These are phyloP conservation scores for Zhengitettix transpicula DNA, from an alignment of 2,888 invertebrate genomes.

Conservation along the genomic window DNA sequence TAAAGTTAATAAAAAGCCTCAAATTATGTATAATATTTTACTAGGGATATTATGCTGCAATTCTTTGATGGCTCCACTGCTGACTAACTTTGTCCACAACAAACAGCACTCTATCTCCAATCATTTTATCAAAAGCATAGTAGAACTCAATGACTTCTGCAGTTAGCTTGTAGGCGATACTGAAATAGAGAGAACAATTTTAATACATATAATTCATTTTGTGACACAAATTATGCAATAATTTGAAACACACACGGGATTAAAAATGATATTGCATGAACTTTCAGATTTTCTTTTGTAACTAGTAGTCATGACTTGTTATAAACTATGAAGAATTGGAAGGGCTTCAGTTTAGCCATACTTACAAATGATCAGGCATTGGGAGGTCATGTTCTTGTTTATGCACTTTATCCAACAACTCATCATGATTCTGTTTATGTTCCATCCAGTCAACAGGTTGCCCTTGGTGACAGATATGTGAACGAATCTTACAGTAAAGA, in stretches of 20 bases:
- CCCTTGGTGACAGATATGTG: conserved; percentile 29
- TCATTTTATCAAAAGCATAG: conserved; percentile 23
- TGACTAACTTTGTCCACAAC: conserved; percentile 16
- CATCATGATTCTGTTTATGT: conserved; percentile 26
- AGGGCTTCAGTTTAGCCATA: conserved; percentile 9
- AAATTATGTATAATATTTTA: no score
- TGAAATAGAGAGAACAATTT: conserved; percentile 20
- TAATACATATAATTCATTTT: neutral
- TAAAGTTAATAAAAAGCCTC: no score
- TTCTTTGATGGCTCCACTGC: conserved; percentile 22
- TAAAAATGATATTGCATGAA: neutral
- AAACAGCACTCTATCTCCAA: conserved; percentile 30
- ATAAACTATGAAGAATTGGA: neutral
- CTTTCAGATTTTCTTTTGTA: neutral
- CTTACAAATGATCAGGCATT: conserved; percentile 32
- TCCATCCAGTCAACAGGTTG: conserved; percentile 27
- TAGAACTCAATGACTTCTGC: conserved; percentile 32
- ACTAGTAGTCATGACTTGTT: neutral
- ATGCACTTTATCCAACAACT: conserved; percentile 19
- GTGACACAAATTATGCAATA: neutral
- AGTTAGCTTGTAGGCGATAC: conserved; percentile 28
- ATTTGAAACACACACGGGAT: neutral
- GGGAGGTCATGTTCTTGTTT: conserved; percentile 21
- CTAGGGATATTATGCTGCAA: conserved; percentile 21
- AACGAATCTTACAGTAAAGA: conserved; percentile 28